Base-by-base conservation (phyloP, 2,113 vertebrate genomes). In the Ailurus styani region DNA sequence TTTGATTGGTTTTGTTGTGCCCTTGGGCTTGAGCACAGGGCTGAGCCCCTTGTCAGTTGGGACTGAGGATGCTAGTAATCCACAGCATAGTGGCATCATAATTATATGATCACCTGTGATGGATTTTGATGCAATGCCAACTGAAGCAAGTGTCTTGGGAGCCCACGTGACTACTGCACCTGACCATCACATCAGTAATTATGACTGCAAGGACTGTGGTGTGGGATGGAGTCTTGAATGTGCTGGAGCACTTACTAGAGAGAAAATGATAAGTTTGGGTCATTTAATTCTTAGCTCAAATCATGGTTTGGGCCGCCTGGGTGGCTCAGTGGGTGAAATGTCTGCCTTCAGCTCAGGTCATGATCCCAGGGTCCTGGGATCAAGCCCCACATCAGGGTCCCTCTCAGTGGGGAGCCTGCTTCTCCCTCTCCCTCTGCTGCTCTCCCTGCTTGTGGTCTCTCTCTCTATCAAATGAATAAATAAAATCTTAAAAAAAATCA, bases 281-380 rank as follows among this genome's bases (percentile, higher is more conserved):
- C 42, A 73, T 85, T 96, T 85, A 87, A 94, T 70, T 91, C 54
- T 92, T 86, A 88, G 62, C 70, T 97, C 31, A 27, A 47, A 54
- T 52, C 52, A 73, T 42, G 52, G 70, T 52, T 83, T 62, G 72
- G 57, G 25, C 25, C 57, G 27, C 57, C 57, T 60, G 57, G 23
- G 10, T 60, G 57, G 57, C 57, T 27, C 25, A 10, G 3, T 27
- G 9, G 57, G 25, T 27, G 57, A 60, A 60, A 25, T 9, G 23
- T 60, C 57, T 60, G 10, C 57, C 25, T 60, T 60, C 4, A 4
- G 57, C 57, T 60, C 57, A 11, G 57, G 57, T 60, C 23, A 60
- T 60, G 57, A 60, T 60, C 57, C 25, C 25, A 27, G 25, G 57
- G 25, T 60, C 10, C 57, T 60, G 57, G 25, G 25, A 12, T 60